Percentiles rank a stretch among this genome's conserved stretches.
phyloP scores from a whole-genome alignment of 2,113 vertebrate species.

The Orthonyx spaldingii region DNA sequence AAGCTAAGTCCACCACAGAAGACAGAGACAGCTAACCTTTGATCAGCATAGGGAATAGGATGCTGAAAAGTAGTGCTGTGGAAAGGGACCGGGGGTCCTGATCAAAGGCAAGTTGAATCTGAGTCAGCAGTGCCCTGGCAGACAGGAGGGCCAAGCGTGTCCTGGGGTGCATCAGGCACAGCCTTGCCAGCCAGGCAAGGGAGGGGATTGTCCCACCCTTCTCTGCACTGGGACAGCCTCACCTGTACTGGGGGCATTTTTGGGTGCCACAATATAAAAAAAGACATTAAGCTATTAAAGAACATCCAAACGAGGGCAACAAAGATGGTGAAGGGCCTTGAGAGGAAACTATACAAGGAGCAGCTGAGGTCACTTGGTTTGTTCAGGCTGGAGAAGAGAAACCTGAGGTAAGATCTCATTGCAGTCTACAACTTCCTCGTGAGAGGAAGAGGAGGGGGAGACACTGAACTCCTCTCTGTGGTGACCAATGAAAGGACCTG shows the following conservation, averaged over 20 bases:
- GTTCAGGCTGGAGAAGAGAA: not conserved
- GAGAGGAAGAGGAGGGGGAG: not conserved
- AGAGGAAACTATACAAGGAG: accelerated
- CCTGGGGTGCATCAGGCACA: not conserved
- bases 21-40: not conserved
- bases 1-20: not conserved
- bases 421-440: not conserved
- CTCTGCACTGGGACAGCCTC: accelerated
- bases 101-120: accelerated
- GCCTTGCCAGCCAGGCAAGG: accelerated
- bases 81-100: not conserved
- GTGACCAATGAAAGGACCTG: not conserved
- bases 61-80: not conserved
- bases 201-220: not conserved
- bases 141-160: accelerated
- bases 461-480: not conserved
- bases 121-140: not conserved
- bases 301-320: not conserved
- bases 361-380: not conserved
- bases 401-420: not conserved
- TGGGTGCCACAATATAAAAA: accelerated
- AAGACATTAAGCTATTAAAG: not conserved
- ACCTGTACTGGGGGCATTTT: not conserved
- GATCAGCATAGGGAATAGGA: not conserved
- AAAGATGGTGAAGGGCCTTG: not conserved